Percentiles rank a stretch among this genome's conserved stretches.
These are phyloP conservation scores for Alcis repandata DNA, from an alignment of 2,888 invertebrate species.

Conservation along the genomic window DNA sequence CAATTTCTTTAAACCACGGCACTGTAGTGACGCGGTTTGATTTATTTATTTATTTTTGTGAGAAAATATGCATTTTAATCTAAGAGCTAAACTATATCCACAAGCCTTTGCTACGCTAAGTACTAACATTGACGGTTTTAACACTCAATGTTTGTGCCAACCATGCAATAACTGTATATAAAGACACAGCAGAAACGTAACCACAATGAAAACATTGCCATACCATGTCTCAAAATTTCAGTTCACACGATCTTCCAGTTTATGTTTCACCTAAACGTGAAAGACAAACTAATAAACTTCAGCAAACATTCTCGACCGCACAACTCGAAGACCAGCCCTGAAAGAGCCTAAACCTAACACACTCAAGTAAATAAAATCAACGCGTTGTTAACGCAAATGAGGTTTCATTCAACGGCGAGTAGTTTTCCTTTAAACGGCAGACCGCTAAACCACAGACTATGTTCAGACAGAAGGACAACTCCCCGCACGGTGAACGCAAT, in stretches of 20 bases:
- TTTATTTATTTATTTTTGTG: too few relatives aligned
- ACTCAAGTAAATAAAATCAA: slow-evolving; percentile 29
- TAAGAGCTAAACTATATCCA: too few relatives aligned
- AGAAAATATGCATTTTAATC: too few relatives aligned
- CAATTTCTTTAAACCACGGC: too few relatives aligned
- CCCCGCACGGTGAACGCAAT: too few relatives aligned
- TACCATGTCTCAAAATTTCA: not conserved
- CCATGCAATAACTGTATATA: too few relatives aligned
- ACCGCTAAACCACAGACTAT: slow-evolving; percentile 4
- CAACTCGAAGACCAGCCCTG: slow-evolving; percentile 1
- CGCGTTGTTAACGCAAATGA: slow-evolving; percentile 33
- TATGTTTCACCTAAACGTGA: slow-evolving; percentile 5
- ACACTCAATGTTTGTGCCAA: too few relatives aligned
- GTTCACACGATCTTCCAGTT: too few relatives aligned
- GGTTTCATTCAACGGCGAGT: slow-evolving; percentile 26
- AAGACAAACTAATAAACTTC: slow-evolving; percentile 10
- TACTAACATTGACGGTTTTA: too few relatives aligned
- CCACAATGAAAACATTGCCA: too few relatives aligned
- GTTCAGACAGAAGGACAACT: slow-evolving; percentile 3
- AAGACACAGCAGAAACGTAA: too few relatives aligned
- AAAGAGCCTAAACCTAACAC: slow-evolving; percentile 18
- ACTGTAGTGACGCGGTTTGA: not conserved
- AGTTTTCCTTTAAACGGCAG: slow-evolving; percentile 31
- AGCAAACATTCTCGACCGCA: slow-evolving; percentile 14
- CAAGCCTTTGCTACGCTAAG: too few relatives aligned